Conservation (phyloP, 2,113 vertebrate genomes). For the Charina bottae region DNA sequence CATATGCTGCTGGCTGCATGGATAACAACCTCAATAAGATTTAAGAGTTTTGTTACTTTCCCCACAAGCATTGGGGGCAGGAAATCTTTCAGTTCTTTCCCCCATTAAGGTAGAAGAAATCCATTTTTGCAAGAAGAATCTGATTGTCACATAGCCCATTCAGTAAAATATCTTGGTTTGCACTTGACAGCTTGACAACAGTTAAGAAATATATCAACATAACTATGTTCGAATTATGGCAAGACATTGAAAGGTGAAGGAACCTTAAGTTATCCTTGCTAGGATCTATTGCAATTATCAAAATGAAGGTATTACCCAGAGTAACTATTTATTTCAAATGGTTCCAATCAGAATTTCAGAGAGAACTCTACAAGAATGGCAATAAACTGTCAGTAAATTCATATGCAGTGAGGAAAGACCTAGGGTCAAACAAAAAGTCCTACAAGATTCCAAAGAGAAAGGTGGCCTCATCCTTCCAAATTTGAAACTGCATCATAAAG, state of each 20-base stretch:
- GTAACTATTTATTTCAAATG: background rate
- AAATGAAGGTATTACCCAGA: background rate
- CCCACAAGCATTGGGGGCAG: background rate
- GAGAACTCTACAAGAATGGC: background rate
- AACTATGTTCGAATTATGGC: background rate
- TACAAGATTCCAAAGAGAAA: background rate
- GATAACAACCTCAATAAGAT: background rate
- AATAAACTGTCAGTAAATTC: background rate
- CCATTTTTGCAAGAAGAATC: background rate
- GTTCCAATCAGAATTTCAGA: background rate
- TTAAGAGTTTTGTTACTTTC: background rate
- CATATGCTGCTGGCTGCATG: slow-evolving; percentile 29
- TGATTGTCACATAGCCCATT: background rate
- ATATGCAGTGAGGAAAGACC: background rate
- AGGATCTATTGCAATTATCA: background rate
- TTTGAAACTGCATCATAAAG: background rate
- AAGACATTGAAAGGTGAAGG: background rate
- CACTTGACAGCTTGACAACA: background rate
- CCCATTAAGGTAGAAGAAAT: background rate
- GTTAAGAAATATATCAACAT: background rate
- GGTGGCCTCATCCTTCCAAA: background rate
- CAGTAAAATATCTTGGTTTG: background rate
- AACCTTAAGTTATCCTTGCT: background rate
- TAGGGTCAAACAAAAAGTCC: background rate
- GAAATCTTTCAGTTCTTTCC: background rate